Evolutionary conservation across 2,888 invertebrate genomes (phyloP), one percentile per base, ranked within the genome.

Genomic region (Machimus rusticus): DNA sequence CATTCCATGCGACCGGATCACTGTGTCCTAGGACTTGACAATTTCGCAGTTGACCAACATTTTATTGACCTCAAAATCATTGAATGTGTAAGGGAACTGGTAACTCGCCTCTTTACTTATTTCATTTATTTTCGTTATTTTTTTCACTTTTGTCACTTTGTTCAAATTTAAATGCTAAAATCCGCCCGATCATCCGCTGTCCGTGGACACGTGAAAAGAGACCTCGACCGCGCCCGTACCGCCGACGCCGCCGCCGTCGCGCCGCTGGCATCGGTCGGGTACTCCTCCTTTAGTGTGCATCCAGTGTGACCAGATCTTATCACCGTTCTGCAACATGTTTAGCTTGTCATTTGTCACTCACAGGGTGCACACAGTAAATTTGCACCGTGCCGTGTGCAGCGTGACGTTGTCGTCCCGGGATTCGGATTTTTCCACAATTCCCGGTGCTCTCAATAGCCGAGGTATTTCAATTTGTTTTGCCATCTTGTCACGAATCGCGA

Each of bases 331-430:
- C 92, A 92, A 92, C 92, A 92, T 91, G 92, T 91, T 92, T 91
- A 90, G 91, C 92, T 92, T 92, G 92, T 92, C 91, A 92, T 92
- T 92, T 92, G 92, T 92, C 92, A 92, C 92, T 92, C 92, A 66
- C 66, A 92, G 91, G 90, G 90, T 89, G 88, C 57, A 57, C 66
- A 66, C 82, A n/a, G 82, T 82, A 82, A 82, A 82, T 82, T 82
- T 82, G 82, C 82, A 37, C 66, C 66, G 66, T 12, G 66, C 28
- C 43, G 43, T 46, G 66, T 19, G 66, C 28, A 28, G 9, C 28
- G 66, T 28, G 23, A 9, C 66, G 66, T 66, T 66, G 9, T 66
- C 66, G 66, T 66, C 66, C 66, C 66, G 66, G 66, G 66, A 66
- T 66, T 23, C 28, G 66, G 66, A 66, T 66, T 23, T 66, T 66